Base-by-base conservation (phyloP, 2,888 invertebrate genomes). In the Phortica okadai region DNA sequence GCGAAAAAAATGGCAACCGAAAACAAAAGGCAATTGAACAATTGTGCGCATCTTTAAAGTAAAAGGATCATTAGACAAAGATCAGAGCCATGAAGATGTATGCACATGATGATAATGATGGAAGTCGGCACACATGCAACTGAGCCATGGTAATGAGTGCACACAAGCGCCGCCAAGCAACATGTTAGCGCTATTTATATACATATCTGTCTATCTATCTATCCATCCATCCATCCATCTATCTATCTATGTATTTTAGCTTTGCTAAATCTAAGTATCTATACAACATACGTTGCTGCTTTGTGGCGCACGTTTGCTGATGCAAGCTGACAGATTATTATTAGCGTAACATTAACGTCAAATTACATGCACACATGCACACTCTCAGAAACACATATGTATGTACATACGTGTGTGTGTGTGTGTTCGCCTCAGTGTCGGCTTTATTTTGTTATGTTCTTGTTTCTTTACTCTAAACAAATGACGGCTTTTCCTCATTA, bases 301-400 rank as follows among this genome's bases (percentile, higher is more conserved):
- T 6, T 45, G 21, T 33, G 10, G 54, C 72, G 33, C n/a, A 25
- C 56, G 45, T 62, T 62, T 66, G 33, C 82, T 84, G 87, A 88
- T 88, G 83, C 81, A 82, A 84, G 84, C 88, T 88, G 89, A 89
- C 85, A 88, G 88, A 87, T 90, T 88, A 88, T 89, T 88, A 89
- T 89, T 87, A 87, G 88, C 88, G 88, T 86, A 87, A 86, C 89
- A 89, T 90, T 89, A 89, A 88, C 87, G 88, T 86, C 85, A 88
- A 89, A 89, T 89, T 89, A 89, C 84, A 82, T 66, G 42, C 42
- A 42, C 56, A 56, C 16, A 16, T 14, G 6, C 56, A 33, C 33
- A 33, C 56, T 56, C 56, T n/a, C 56, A 56, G 6, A 16, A 33
- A 33, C 1, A 33, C 33, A 33, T 1, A 33, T 33, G 33, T 21